Percentiles rank a stretch among this genome's conserved stretches.
Conservation (phyloP, 2,113 vertebrate genomes). For the Capra hircus region DNA sequence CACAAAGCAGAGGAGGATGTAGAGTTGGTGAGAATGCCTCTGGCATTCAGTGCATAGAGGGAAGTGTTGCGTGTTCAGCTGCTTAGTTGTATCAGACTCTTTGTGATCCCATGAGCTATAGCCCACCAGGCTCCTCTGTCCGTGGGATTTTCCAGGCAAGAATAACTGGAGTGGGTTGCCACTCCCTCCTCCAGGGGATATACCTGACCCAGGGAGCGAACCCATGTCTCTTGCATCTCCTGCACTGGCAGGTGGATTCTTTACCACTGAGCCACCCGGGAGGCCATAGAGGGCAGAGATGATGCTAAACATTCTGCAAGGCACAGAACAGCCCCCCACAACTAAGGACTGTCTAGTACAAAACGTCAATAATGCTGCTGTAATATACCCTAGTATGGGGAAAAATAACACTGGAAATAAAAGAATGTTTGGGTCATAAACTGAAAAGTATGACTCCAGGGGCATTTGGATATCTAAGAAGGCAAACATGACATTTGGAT, state of each 20-base stretch:
- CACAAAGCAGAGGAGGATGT: not conserved
- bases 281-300: not conserved
- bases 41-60: not conserved
- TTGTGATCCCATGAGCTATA: not conserved
- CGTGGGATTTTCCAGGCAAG: not conserved
- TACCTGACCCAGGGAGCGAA: not conserved
- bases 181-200: not conserved
- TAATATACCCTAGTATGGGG: not conserved
- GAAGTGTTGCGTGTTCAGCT: not conserved
- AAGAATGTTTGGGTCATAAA: not conserved
- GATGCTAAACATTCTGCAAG: not conserved
- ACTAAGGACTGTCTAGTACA: not conserved
- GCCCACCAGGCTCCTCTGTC: not conserved
- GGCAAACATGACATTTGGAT: constrained; percentile 29
- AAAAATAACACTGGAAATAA: not conserved
- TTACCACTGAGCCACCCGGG: not conserved
- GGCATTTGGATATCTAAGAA: not conserved
- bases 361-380: not conserved
- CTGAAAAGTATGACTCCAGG: not conserved
- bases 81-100: not conserved
- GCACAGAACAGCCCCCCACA: not conserved
- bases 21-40: not conserved
- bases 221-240: not conserved
- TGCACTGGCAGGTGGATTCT: not conserved
- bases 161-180: not conserved